A percentile compares a stretch with the other conserved stretches of the same genome.
Conservation (phyloP, 2,888 invertebrate genomes). For the Lepidochrysops patricia region DNA sequence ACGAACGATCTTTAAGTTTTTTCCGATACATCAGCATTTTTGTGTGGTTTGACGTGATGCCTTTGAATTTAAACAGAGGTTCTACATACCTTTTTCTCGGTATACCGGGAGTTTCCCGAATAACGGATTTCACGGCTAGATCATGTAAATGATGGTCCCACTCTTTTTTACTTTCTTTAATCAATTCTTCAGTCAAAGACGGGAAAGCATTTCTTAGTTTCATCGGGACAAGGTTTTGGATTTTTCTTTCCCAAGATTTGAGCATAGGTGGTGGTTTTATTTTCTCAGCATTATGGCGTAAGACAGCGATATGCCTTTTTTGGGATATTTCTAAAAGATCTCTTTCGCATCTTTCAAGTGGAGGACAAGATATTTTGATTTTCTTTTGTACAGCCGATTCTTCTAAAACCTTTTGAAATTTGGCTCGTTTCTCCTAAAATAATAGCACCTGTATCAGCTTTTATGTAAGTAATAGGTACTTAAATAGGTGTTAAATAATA, state of each 20-base stretch:
- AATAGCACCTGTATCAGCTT: slow-evolving; percentile 13
- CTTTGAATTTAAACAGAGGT: slow-evolving; percentile 75
- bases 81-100: slow-evolving; percentile 61
- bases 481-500: background rate
- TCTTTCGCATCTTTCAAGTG: slow-evolving; percentile 44
- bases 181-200: slow-evolving; percentile 63
- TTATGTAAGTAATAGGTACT: too few species aligned
- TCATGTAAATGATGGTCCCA: slow-evolving; percentile 76
- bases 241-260: slow-evolving; percentile 75
- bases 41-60: slow-evolving; percentile 75
- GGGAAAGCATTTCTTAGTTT: slow-evolving; percentile 74
- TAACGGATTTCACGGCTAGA: slow-evolving; percentile 77
- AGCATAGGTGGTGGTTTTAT: slow-evolving; percentile 77
- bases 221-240: slow-evolving; percentile 71
- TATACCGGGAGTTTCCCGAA: slow-evolving; percentile 74
- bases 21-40: slow-evolving; percentile 74
- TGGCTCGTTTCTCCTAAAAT: slow-evolving; percentile 59
- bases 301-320: slow-evolving; percentile 65
- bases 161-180: slow-evolving; percentile 72
- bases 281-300: slow-evolving; percentile 73
- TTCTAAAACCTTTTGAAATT: slow-evolving; percentile 53
- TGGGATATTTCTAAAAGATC: slow-evolving; percentile 67
- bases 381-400: slow-evolving; percentile 54
- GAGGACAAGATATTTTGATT: slow-evolving; percentile 46
- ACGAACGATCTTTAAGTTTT: slow-evolving; percentile 70